phyloP scores from a whole-genome alignment of 2,888 invertebrate species.

The Melipona beecheii region DNA sequence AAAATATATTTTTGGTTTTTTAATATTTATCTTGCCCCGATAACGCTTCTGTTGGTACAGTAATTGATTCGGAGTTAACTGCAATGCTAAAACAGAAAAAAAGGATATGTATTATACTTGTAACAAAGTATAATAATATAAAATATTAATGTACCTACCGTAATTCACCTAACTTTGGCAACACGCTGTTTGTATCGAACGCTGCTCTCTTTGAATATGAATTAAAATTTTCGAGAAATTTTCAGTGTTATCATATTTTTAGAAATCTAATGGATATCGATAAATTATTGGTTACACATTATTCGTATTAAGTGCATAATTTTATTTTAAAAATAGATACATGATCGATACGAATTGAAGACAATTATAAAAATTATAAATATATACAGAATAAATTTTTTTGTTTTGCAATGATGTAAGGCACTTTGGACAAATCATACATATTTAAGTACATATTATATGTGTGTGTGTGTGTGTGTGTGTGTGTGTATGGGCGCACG shows the following conservation, averaged over 20 bases:
- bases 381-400: constrained; percentile 75
- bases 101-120: constrained; percentile 15
- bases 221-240: constrained; percentile 9
- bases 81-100: constrained; percentile 75
- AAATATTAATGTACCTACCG: constrained; percentile 54
- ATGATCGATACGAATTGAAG: constrained; percentile 66
- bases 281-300: constrained; percentile 45
- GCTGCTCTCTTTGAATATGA: neutral
- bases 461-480: constrained; percentile 33
- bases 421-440: constrained; percentile 82
- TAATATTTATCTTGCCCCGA: constrained; percentile 91
- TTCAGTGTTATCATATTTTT: constrained; percentile 17
- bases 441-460: constrained; percentile 67
- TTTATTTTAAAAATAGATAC: constrained; percentile 68
- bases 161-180: constrained; percentile 18
- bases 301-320: constrained; percentile 53
- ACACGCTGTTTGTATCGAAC: constrained; percentile 31
- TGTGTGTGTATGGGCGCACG: constrained; percentile 41
- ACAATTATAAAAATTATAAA: constrained; percentile 79
- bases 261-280: constrained; percentile 13
- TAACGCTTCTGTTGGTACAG: constrained; percentile 87
- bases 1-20: constrained; percentile 89
- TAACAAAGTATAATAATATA: too few relatives aligned
- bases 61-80: constrained; percentile 75
- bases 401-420: constrained; percentile 76